Evolutionary conservation across 1,140 invertebrate genomes (phyloP).

Genomic region (Calliopsis andreniformis): DNA sequence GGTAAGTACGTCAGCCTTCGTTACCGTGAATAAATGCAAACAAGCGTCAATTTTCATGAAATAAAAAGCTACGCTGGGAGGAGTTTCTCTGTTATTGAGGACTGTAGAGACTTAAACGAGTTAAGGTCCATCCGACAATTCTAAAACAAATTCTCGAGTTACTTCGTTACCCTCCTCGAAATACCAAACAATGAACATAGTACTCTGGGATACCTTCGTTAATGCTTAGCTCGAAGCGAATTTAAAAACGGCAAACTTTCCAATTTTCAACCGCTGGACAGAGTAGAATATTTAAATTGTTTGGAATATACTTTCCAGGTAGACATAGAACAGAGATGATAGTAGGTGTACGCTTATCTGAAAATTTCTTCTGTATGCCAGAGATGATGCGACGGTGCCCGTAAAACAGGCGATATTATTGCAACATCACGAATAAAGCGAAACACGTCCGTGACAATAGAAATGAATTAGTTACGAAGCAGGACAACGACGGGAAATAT

Average conservation of each 20-base stretch:
- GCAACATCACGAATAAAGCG: neutral
- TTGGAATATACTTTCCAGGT: neutral
- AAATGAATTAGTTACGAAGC: conserved; percentile 39
- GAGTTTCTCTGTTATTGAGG: neutral
- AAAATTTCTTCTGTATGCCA: too few relatives aligned
- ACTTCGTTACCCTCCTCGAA: neutral
- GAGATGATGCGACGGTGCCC: neutral
- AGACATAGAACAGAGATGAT: neutral
- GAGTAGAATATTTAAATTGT: neutral
- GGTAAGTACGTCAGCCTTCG: neutral
- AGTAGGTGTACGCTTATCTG: neutral
- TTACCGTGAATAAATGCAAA: neutral
- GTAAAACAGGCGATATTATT: neutral
- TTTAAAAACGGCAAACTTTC: neutral
- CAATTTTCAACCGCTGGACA: accelerated
- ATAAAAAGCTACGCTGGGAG: neutral
- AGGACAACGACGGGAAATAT: conserved; percentile 39
- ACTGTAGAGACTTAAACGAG: neutral
- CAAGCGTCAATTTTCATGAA: neutral
- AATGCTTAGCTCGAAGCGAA: neutral
- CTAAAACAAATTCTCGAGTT: neutral
- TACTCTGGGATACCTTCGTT: neutral
- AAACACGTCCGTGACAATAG: conserved; percentile 2
- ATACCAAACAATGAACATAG: too few relatives aligned
- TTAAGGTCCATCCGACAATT: neutral